Base-by-base conservation (phyloP, 2,797 vertebrate genomes). In the Hydrophis major region DNA sequence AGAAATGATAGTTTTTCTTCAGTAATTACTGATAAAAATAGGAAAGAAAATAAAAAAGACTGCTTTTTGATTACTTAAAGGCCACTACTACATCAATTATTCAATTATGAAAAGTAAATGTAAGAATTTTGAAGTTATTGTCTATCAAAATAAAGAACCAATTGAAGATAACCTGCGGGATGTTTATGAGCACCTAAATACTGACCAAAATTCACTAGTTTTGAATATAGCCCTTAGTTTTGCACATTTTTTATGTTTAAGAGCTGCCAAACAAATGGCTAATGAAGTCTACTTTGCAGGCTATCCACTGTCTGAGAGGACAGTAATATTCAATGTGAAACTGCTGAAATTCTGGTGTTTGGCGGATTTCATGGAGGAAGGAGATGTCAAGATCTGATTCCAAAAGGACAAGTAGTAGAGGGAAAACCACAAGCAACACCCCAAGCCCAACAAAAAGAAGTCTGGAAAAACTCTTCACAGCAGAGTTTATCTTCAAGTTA, bases 281-380 rank as follows among this genome's bases (percentile, higher is more conserved):
- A 95, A 98, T 96, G 95, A 98, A 97, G 96, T 98, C 98, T 96
- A 99, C 96, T 98, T 98, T 99, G 96, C 99, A 99, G 96, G 98
- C 96, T 94, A 99, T 95, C 99, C 99, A 99, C 96, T 99, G 98
- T 88, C 99, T 98, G 66, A 99, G 98, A 0, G 99, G 99, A 97
- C 99, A 99, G 98, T 99, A 99, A 97, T 99, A 99, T 92, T 99
- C 98, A 86, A 98, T 97, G 96, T 99, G 99, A 97, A 99, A 99
- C 97, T 99, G 99, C 98, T 99, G 98, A 94, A 99, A 99, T 97
- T 99, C 99, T 0, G 99, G 99, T 0, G 99, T 99, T 97, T 99
- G 98, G 78, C 99, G 99, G 96, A 99, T 99, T 98, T 99, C 99
- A 8, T 98, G 99, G 66, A 99, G 98, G 96, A 99, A 99, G 87